Evolutionary conservation across 2,888 invertebrate species (phyloP), one percentile per base, ranked within the genome.

Genomic region (Criorhina ranunculi): DNA sequence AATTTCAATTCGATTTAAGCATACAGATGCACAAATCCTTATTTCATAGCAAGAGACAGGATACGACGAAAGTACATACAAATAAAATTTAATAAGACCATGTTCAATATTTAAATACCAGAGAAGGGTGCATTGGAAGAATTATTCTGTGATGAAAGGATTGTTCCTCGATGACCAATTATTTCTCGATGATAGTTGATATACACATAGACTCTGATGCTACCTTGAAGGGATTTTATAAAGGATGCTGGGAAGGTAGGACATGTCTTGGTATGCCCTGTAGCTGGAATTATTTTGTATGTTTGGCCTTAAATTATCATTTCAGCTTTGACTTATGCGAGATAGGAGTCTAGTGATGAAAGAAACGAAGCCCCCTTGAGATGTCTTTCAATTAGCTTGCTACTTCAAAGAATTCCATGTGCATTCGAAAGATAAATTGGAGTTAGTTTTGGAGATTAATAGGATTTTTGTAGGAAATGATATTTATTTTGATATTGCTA

Each of bases 1-100:
- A 51, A 78, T 78, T 83, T 49, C 76, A 76, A 81, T 76, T 81
- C 55, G 72, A 82, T 67, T 62, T 44, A 77, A 82, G 66, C 66
- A 73, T 66, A 66, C 72, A 31, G 55, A 40, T 72, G 77, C 51
- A 62, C 19, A 42, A 62, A 35, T 53, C 72, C 51, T 33, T 19
- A 33, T 12, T 15, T 0, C 4, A 15, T 17, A 19, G 60, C n/a
- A 49, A 29, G 15, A 19, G 31, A n/a, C 37, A 6, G 67, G 51
- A 44, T 6, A 33, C 44, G 37, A n/a, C 49, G 17, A 35, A 29
- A 12, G 12, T 19, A 29, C 75, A 55, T 37, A 53, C 59, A 40
- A 81, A 82, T 77, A 64, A 77, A 82, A 77, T 72, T 59, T 77
- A 77, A 76, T 62, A 81, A 70, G 70, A 60, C 69, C 62, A 33